Percentiles rank a stretch among this genome's conserved stretches.
Conservation (phyloP, 1,140 invertebrate genomes). For the Catajapyx aquilonaris region DNA sequence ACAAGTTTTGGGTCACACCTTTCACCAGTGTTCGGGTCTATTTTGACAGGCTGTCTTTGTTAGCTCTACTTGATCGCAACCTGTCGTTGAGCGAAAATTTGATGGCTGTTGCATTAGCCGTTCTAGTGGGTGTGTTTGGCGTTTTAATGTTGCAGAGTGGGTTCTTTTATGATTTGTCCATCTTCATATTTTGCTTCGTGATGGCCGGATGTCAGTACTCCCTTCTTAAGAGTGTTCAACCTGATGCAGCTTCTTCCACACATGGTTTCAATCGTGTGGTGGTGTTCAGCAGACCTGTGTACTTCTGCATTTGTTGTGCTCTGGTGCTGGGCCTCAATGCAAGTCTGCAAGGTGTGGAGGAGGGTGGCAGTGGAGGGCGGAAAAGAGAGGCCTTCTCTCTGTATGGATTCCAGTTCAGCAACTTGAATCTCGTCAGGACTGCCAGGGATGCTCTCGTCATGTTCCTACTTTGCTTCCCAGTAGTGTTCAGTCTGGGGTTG, state of each 20-base stretch:
- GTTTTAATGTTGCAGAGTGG: constrained; percentile 58
- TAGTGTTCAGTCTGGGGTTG: constrained; percentile 81
- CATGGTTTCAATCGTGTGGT: constrained; percentile 96
- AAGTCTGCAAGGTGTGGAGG: constrained; percentile 19
- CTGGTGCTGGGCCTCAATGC: constrained; percentile 46
- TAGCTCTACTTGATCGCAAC: constrained; percentile 85
- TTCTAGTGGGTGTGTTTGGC: constrained; percentile 68
- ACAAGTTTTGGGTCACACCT: constrained; percentile 58
- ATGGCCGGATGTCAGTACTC: constrained; percentile 96
- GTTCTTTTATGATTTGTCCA: constrained; percentile 78
- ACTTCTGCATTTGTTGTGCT: constrained; percentile 72
- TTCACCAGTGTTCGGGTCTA: constrained; percentile 34
- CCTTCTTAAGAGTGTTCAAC: constrained; percentile 93
- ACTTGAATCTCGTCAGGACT: constrained; percentile 38
- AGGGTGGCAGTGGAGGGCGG: no score
- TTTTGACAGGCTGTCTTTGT: constrained; percentile 75
- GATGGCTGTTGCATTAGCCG: constrained; percentile 59
- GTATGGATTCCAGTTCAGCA: constrained; percentile 53
- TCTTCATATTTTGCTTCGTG: constrained; percentile 90
- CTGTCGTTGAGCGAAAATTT: constrained; percentile 64
- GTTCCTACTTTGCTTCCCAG: constrained; percentile 73
- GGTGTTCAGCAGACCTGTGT: constrained; percentile 77
- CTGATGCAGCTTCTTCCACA: constrained; percentile 92
- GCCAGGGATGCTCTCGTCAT: constrained; percentile 49
- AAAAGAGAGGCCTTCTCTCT: constrained; percentile 24